Conservation (phyloP, 2,888 invertebrate species). For the Volucella bombylans region DNA sequence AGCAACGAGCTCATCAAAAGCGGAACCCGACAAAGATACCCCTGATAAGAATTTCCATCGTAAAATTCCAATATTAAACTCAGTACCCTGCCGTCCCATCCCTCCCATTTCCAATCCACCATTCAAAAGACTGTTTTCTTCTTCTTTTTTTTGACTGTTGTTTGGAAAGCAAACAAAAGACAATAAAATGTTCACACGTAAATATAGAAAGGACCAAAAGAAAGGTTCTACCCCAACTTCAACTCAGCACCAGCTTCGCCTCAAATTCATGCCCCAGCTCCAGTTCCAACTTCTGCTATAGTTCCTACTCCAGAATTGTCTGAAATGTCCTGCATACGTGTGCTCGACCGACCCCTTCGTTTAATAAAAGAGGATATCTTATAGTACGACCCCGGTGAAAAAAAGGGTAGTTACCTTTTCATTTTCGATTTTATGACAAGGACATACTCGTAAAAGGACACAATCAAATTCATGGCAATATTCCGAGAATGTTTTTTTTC, state of each 20-base stretch:
- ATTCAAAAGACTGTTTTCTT: too few relatives aligned
- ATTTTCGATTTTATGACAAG: slow-evolving; percentile 66
- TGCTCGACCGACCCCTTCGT: slow-evolving; percentile 37
- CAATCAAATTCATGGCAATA: slow-evolving; percentile 72
- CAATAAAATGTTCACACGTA: slow-evolving; percentile 71
- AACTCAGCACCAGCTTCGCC: too few relatives aligned
- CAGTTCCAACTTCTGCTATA: neutral
- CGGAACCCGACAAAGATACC: slow-evolving; percentile 56
- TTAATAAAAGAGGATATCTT: slow-evolving; percentile 58
- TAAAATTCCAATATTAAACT: slow-evolving; percentile 71
- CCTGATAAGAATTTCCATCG: slow-evolving; percentile 69
- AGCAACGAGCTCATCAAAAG: slow-evolving; percentile 65
- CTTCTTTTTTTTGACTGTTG: too few relatives aligned
- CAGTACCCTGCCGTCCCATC: neutral
- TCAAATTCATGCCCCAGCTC: too few relatives aligned
- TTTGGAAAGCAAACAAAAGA: slow-evolving; percentile 64
- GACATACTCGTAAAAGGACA: slow-evolving; percentile 72
- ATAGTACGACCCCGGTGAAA: slow-evolving; percentile 48
- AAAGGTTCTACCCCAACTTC: neutral
- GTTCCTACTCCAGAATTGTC: slow-evolving; percentile 13
- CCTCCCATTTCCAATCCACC: too few relatives aligned
- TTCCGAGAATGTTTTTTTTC: slow-evolving; percentile 55
- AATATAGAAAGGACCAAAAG: slow-evolving; percentile 39
- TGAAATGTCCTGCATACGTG: slow-evolving; percentile 63
- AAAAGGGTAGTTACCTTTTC: slow-evolving; percentile 65